Conservation (phyloP, 2,888 invertebrate species). For the Hirtodrosophila cameraria region DNA sequence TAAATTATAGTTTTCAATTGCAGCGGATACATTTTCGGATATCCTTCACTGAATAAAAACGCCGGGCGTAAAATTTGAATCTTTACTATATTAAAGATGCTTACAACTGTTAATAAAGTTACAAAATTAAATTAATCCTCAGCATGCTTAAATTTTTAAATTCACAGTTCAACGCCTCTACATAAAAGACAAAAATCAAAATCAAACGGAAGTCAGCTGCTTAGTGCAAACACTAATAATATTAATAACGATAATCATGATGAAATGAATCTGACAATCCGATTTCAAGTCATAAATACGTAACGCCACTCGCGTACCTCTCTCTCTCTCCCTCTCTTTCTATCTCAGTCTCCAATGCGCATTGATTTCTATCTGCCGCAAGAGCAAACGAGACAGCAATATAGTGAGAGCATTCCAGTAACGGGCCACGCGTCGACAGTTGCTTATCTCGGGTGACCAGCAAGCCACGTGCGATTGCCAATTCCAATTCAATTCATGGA, state of each 20-base stretch:
- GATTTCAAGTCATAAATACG: slow-evolving; percentile 71
- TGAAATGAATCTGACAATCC: slow-evolving; percentile 63
- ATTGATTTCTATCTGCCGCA: slow-evolving; percentile 34
- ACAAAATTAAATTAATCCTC: no score
- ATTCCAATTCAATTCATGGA: slow-evolving; percentile 51
- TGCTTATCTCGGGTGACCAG: slow-evolving; percentile 84
- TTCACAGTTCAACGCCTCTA: slow-evolving; percentile 57
- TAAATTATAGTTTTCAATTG: no score
- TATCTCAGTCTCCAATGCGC: slow-evolving; percentile 18
- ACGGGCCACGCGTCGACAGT: slow-evolving; percentile 74
- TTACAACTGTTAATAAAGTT: no score
- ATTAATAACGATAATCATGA: slow-evolving; percentile 72
- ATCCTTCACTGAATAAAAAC: no score
- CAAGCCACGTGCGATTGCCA: slow-evolving; percentile 64
- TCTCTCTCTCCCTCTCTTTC: no score
- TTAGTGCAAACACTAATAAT: slow-evolving; percentile 68
- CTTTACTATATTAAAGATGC: no score
- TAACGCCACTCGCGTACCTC: slow-evolving; percentile 20
- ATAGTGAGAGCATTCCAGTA: slow-evolving; percentile 22
- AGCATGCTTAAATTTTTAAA: slow-evolving; percentile 55
- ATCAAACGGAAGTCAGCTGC: slow-evolving; percentile 40
- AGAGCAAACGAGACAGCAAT: slow-evolving; percentile 13
- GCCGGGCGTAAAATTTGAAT: no score
- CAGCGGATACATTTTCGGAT: no score
- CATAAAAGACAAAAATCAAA: not conserved